A percentile compares a stretch with the other conserved stretches of the same genome.
Conservation (phyloP, 2,113 vertebrate species). For the Rissa tridactyla region DNA sequence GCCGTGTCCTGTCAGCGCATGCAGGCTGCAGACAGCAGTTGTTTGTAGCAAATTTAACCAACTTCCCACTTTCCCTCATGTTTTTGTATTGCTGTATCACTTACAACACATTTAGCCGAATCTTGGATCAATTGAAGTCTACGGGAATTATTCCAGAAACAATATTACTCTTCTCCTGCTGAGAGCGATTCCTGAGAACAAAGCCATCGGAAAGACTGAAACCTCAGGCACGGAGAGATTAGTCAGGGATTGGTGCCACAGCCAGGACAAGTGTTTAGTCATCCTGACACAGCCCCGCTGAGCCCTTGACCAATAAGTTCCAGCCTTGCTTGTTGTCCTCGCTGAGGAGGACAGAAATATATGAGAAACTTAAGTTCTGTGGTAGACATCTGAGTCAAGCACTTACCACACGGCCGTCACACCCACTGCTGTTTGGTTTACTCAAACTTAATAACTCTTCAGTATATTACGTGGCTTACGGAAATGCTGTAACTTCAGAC, state of each 20-base stretch:
- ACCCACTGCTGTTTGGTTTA: slow-evolving; percentile 49
- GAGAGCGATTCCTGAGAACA: slow-evolving; percentile 3
- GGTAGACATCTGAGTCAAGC: slow-evolving; percentile 50
- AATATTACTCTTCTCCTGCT: slow-evolving; percentile 41
- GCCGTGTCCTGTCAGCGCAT: not conserved
- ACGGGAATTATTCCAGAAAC: slow-evolving; percentile 24
- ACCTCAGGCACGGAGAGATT: slow-evolving; percentile 41
- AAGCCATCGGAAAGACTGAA: slow-evolving; percentile 29
- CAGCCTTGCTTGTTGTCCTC: slow-evolving; percentile 21
- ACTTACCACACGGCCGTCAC: slow-evolving; percentile 35
- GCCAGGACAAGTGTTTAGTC: slow-evolving; percentile 33
- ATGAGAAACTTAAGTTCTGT: slow-evolving; percentile 32
- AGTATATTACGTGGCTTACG: not conserved
- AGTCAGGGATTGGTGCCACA: slow-evolving; percentile 23
- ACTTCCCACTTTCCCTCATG: not conserved
- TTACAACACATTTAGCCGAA: not conserved
- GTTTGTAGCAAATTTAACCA: not conserved
- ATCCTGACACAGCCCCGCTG: not conserved
- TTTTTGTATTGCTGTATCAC: not conserved
- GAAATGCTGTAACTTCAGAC: not conserved
- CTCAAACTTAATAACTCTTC: slow-evolving; percentile 6
- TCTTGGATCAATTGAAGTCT: not conserved
- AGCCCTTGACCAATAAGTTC: slow-evolving; percentile 20
- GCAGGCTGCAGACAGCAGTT: not conserved
- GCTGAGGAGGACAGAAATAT: not conserved